phyloP scores from a whole-genome alignment of 2,113 vertebrate genomes.

The Python bivittatus region DNA sequence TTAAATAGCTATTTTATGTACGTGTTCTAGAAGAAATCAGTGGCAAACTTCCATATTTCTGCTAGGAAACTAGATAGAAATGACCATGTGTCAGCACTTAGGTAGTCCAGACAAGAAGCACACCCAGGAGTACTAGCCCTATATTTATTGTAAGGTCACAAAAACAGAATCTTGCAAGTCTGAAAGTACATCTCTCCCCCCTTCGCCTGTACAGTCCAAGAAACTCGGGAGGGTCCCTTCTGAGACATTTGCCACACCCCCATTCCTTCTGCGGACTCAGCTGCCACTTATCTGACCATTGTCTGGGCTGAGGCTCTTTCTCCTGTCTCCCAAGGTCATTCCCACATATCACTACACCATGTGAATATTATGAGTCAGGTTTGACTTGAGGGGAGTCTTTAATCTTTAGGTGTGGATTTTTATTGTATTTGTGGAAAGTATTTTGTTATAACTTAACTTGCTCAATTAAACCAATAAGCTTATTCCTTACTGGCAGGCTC shows the following conservation, averaged over 20 bases:
- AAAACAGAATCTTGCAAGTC: not conserved
- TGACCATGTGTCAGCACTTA: not conserved
- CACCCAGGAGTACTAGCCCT: not conserved
- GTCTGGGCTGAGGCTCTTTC: too few species aligned
- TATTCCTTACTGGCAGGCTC: conserved; percentile 21
- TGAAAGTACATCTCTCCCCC: not conserved
- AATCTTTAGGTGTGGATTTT: too few species aligned
- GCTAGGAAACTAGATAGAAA: not conserved
- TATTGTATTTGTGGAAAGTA: not conserved
- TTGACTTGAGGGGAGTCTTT: too few species aligned
- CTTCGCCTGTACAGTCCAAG: not conserved
- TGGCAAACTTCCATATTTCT: not conserved
- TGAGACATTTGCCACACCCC: not conserved
- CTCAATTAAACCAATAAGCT: not conserved
- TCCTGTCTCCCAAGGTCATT: too few species aligned
- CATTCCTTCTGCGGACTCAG: not conserved
- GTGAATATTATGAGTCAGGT: too few species aligned
- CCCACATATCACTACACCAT: too few species aligned
- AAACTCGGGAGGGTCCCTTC: not conserved
- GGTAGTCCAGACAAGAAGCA: not conserved
- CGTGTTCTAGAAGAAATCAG: too few species aligned
- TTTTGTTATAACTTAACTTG: not conserved
- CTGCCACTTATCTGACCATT: not conserved
- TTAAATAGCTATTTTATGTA: not conserved
- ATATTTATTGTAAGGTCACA: not conserved